Percentiles rank a stretch among this genome's conserved stretches.
Evolutionary conservation across 2,888 invertebrate genomes (phyloP).

Genomic region (Hanleya hanleyi): DNA sequence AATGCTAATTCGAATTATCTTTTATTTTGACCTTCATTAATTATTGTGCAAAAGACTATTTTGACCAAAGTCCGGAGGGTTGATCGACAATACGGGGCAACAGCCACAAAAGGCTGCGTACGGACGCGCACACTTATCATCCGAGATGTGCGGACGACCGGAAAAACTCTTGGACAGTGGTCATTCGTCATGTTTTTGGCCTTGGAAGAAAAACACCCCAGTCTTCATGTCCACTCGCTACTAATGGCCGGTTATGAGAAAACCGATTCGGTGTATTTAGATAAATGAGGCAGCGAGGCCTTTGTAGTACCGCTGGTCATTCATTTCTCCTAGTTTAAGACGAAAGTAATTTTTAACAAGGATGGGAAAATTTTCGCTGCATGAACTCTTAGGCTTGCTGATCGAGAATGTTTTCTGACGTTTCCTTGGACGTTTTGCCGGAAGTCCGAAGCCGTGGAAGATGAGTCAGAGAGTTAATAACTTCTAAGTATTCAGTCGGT

Average conservation of each 20-base stretch:
- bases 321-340: too few species aligned
- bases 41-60: background rate
- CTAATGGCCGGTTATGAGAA: background rate
- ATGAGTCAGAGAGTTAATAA: too few species aligned
- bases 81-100: background rate
- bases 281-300: background rate
- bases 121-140: background rate
- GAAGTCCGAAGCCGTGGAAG: too few species aligned
- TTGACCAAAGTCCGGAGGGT: background rate
- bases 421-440: too few species aligned
- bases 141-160: background rate
- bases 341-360: too few species aligned
- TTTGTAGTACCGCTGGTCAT: background rate
- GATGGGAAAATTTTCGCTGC: too few species aligned
- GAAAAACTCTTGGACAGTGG: background rate
- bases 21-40: background rate
- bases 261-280: background rate
- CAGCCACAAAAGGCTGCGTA: background rate
- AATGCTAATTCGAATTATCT: background rate
- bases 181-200: slow-evolving; percentile 5
- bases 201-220: background rate
- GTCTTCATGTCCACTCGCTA: background rate
- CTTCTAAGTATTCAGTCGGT: too few species aligned
- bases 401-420: too few species aligned
- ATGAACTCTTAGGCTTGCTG: too few species aligned